phyloP scores from a whole-genome alignment of 2,888 invertebrate genomes.

The Aproaerema taeniolella region DNA sequence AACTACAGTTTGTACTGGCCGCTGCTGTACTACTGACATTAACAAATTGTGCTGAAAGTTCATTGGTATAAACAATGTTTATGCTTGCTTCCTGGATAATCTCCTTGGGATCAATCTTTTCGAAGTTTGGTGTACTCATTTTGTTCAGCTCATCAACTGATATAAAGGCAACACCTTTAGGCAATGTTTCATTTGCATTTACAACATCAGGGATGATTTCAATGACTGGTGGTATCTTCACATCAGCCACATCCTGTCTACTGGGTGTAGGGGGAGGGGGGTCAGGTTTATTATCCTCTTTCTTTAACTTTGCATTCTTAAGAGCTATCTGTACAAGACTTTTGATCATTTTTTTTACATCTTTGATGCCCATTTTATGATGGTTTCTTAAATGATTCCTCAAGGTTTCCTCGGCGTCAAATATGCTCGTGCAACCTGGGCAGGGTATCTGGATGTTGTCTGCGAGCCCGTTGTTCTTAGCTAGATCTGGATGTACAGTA shows the following conservation, averaged over 20 bases:
- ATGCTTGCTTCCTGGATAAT: slow-evolving; percentile 70
- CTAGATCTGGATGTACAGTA: slow-evolving; percentile 61
- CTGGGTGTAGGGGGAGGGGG: slow-evolving; percentile 24
- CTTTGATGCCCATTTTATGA: slow-evolving; percentile 80
- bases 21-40: slow-evolving; percentile 43
- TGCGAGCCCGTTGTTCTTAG: slow-evolving; percentile 71
- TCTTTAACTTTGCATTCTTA: slow-evolving; percentile 63
- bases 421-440: slow-evolving; percentile 82
- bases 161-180: slow-evolving; percentile 63
- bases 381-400: slow-evolving; percentile 81
- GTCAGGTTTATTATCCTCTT: slow-evolving; percentile 38
- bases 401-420: slow-evolving; percentile 79
- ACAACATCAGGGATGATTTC: slow-evolving; percentile 65
- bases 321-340: slow-evolving; percentile 69
- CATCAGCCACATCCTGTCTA: slow-evolving; percentile 38
- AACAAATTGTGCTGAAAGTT: slow-evolving; percentile 54
- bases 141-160: slow-evolving; percentile 65
- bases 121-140: slow-evolving; percentile 69
- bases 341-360: slow-evolving; percentile 77
- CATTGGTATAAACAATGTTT: slow-evolving; percentile 66
- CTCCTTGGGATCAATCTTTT: slow-evolving; percentile 65
- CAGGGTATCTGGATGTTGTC: slow-evolving; percentile 78
- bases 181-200: slow-evolving; percentile 41
- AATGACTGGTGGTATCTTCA: slow-evolving; percentile 66
- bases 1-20: slow-evolving; percentile 38